Base-by-base conservation (phyloP, 2,797 vertebrate species). In the Mormyrops attenuatus region DNA sequence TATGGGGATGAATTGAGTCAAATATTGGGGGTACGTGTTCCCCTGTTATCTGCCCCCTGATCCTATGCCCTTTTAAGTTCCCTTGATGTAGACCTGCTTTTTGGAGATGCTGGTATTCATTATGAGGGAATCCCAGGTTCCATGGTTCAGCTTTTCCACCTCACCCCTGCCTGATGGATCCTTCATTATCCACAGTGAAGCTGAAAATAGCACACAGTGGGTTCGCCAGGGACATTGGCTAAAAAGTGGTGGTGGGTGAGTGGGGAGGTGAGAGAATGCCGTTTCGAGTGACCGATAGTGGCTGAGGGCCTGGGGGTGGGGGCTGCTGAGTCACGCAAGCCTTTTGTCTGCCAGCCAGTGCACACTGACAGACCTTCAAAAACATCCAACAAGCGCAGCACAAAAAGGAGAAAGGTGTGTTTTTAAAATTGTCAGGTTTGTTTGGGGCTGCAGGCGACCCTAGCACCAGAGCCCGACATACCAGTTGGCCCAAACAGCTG, bases 221-320 rank as follows among this genome's bases (percentile, higher is more conserved):
- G 60, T 53, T 73, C 30, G 20, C n/a, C 49, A 66, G 20, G 15
- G 30, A 41, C 22, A 52, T 88, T 47, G 30, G 30, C 52, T 52
- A n/a, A 86, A 92, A 92, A 91, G 91, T 90, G 91, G 92, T 90
- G 92, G 92, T 91, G 91, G 90, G 91, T 91, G 91, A 91, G 94
- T 95, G 95, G 94, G 91, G 93, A 94, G 92, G 94, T 94, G 95
- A 94, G 93, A 94, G 93, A 93, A 92, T 88, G 50, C 66, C 89
- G 90, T 84, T 88, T 91, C 89, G 88, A 90, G 41, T 52, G 87
- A 84, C 85, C 20, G 22, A 88, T 69, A n/a, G 87, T 53, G 69
- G 90, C 41, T 22, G 52, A 22, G 92, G 92, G 91, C 50, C 44
- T 91, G 91, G 90, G 90, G 91, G 92, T 91, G 90, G 89, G 90